phyloP scores from a whole-genome alignment of 30 jellyfish, hydroid and myxozoan genomes.

The Hydractinia symbiolongicarpus region DNA sequence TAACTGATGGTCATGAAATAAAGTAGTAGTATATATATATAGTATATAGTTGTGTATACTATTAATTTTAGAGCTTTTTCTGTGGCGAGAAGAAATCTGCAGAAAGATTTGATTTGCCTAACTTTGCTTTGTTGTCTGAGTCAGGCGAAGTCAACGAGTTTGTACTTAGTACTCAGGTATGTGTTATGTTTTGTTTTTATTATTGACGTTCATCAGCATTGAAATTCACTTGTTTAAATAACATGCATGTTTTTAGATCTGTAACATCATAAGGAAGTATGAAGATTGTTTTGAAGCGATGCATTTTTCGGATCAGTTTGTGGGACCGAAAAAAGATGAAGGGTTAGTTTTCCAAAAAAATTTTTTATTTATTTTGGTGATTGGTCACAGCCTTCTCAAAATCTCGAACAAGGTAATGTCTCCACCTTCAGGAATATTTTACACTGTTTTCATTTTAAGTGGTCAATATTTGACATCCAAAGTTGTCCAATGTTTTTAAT shows the following conservation, averaged over 20 bases:
- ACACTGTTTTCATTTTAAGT: too few relatives aligned
- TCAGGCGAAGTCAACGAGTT: conserved; percentile 88
- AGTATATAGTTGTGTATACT: too few relatives aligned
- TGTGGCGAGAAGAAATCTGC: conserved; percentile 90
- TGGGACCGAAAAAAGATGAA: conserved; percentile 98
- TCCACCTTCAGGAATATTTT: too few relatives aligned
- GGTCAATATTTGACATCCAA: too few relatives aligned
- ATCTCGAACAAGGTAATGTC: not conserved
- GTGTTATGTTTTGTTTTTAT: not conserved
- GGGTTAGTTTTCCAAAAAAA: conserved; percentile 33
- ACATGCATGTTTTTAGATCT: conserved; percentile 39
- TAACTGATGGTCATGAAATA: too few relatives aligned
- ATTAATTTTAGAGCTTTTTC: conserved; percentile 55
- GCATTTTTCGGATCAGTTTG: conserved; percentile 97
- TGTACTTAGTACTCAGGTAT: conserved; percentile 88
- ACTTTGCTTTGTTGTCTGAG: conserved; percentile 70
- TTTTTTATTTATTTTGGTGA: not conserved
- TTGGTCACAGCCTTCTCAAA: not conserved
- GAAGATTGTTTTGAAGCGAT: conserved; percentile 82
- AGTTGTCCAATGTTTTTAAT: too few relatives aligned
- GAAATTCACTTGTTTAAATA: too few relatives aligned
- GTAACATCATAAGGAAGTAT: conserved; percentile 70
- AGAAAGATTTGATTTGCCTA: conserved; percentile 78
- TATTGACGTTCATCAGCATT: not conserved
- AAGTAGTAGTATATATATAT: too few relatives aligned